Evolutionary conservation across 1,140 invertebrate genomes (phyloP), one percentile per base, ranked within the genome.

Genomic region (Eupeodes corollae): DNA sequence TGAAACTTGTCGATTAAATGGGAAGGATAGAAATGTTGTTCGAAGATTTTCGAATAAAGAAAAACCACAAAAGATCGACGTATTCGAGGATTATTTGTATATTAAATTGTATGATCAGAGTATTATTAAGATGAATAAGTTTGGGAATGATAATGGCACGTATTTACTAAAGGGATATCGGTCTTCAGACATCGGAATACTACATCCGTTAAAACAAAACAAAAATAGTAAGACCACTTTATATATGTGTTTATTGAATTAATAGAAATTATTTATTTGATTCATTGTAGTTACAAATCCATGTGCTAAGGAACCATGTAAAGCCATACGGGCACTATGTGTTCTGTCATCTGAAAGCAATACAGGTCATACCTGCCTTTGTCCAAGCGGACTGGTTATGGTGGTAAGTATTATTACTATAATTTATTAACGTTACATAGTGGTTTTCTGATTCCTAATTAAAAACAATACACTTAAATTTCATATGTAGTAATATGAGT

Each of bases 1-100:
- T n/a, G 83, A 86, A 62, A 77, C 77, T 30, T 70, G 78, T 3
- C 72, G 73, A 41, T 67, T 84, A 1, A 78, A 87, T 61, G 85
- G 84, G 40, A 75, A 69, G 39, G 75, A 82, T 61, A 70, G 82
- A 15, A 71, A 74, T 46, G 50, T 79, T 11, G 73, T 83, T 1
- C 71, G 70, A 41, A 62, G 70, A 19, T 80, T 83, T 53, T 55
- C 58, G 18, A 68, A 58, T 9, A 58, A 59, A 34, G 74, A 68
- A 42, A 75, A 73, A 58, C 85, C 85, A 0, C 79, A 75, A 56
- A 80, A 79, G 59, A 61, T 88, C 2, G 83, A 86, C 51, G 73
- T 88, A 0, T 88, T 88, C 65, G 84, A 86, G 68, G 79, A 86
- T 55, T 70, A 69, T 44, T 50, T 86, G 3, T 88, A 80, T 55